phyloP scores from a whole-genome alignment of 1,140 invertebrate species.

The Campoletis sonorensis region DNA sequence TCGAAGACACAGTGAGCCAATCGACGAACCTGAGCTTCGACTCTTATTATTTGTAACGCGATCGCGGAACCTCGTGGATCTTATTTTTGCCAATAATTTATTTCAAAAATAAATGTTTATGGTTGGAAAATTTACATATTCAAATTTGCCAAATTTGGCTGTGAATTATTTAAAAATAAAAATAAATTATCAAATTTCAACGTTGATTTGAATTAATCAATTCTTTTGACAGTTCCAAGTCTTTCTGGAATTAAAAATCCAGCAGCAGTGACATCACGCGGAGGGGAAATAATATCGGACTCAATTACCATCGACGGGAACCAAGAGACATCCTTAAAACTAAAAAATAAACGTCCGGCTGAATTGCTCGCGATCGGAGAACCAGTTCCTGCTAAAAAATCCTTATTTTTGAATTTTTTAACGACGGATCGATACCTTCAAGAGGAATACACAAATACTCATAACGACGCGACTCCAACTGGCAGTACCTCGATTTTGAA shows the following conservation, averaged over 20 bases:
- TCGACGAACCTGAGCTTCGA: neutral
- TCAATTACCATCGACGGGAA: neutral
- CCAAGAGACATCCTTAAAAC: neutral
- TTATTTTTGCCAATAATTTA: no score
- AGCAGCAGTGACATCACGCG: neutral
- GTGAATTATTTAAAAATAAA: no score
- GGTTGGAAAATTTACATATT: no score
- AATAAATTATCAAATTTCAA: neutral
- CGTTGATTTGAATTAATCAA: neutral
- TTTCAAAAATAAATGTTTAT: no score
- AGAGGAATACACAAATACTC: neutral
- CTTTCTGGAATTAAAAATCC: neutral
- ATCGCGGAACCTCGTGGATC: neutral
- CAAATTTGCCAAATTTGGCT: no score
- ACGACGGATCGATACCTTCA: slow-evolving; percentile 1
- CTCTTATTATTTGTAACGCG: no score
- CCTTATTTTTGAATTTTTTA: slow-evolving; percentile 25
- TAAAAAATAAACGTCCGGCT: slow-evolving; percentile 15
- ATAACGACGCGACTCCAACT: neutral
- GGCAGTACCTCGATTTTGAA: neutral
- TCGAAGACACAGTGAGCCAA: neutral
- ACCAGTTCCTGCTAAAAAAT: slow-evolving; percentile 33
- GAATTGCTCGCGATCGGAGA: neutral
- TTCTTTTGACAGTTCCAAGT: slow-evolving; percentile 4
- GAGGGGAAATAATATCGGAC: neutral